Evolutionary conservation across 1,140 invertebrate genomes (phyloP), one percentile per base, ranked within the genome.

Genomic region (Chlorops oryzae): DNA sequence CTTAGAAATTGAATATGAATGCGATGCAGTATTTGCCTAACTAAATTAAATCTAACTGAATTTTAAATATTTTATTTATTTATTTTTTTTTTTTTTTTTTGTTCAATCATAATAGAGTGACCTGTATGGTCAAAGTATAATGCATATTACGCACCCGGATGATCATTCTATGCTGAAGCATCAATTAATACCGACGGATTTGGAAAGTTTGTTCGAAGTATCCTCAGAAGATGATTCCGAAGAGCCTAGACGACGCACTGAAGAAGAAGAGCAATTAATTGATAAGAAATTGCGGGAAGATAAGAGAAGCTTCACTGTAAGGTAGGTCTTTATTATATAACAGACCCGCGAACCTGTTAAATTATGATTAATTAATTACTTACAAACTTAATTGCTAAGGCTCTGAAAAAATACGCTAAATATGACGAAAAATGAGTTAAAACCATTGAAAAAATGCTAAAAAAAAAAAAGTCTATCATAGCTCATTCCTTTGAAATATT

Each of bases 111-210:
- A n/a, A 24, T 72, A 92, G 87, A 79, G 82, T 53, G 91, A 95
- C 57, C 74, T 94, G 38, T 81, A 93, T 64, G 91, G 92, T 0
- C 85, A 91, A 61, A 88, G 84, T 44, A 74, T 95, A 41, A 85
- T 83, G 63, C 83, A 82, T 48, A 83, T 90, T 43, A 81, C 88
- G 4, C 83, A 88, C 62, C 80, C 82, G 2, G 83, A 87, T 15
- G 91, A 95, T 65, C 82, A 85, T 45, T 78, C 79, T 5, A 80
- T 82, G 47, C 74, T 96, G 17, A 78, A 78, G 28, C 76, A 79
- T 38, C 82, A 87, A 58, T 70, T 93, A 9, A 81, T 75, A 47
- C 78, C 79, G 0, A 76, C 74, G 10, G 76, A 77, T 32, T 62
- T 74, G 23, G 65, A 65, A 50, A 67, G 65, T 58, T 60, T 72